Conservation (phyloP, 2,888 invertebrate species). For the Listrodromus nycthemerus region DNA sequence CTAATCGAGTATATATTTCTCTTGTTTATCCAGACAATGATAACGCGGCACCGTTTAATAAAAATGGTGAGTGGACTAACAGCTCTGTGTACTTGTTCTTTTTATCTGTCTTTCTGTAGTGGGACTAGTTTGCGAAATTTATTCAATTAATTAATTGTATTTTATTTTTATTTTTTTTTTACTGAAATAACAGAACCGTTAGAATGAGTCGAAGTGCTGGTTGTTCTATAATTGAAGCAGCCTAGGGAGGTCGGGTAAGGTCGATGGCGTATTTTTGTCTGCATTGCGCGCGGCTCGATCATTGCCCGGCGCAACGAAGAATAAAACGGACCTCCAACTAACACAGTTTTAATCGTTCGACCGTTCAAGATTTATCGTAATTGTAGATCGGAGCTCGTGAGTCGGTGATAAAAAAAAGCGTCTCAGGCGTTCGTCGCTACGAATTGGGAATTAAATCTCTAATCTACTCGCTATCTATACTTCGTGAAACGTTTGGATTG, state of each 20-base stretch:
- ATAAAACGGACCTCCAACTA: slow-evolving; percentile 11
- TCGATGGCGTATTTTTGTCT: slow-evolving; percentile 58
- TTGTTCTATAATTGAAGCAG: slow-evolving; percentile 59
- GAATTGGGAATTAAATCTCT: neutral
- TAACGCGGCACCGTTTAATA: slow-evolving; percentile 66
- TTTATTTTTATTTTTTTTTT: neutral
- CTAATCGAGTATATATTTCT: slow-evolving; percentile 58
- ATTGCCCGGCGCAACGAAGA: neutral
- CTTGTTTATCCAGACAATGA: slow-evolving; percentile 69
- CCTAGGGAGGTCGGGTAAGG: slow-evolving; percentile 20
- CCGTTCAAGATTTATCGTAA: neutral
- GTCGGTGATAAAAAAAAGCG: neutral
- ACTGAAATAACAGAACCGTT: neutral
- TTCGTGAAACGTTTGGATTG: neutral
- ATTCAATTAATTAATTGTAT: neutral
- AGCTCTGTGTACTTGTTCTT: slow-evolving; percentile 18
- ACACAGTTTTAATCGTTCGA: neutral
- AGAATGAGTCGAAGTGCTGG: slow-evolving; percentile 4
- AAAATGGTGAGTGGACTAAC: slow-evolving; percentile 72
- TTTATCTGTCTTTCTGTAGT: neutral
- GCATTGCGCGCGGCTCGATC: slow-evolving; percentile 24
- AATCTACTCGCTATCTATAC: neutral
- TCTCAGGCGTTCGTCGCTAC: neutral
- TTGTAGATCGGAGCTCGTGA: neutral
- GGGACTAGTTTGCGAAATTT: neutral